Conservation (phyloP, 2,888 invertebrate genomes). For the Rhynchonema sp. region DNA sequence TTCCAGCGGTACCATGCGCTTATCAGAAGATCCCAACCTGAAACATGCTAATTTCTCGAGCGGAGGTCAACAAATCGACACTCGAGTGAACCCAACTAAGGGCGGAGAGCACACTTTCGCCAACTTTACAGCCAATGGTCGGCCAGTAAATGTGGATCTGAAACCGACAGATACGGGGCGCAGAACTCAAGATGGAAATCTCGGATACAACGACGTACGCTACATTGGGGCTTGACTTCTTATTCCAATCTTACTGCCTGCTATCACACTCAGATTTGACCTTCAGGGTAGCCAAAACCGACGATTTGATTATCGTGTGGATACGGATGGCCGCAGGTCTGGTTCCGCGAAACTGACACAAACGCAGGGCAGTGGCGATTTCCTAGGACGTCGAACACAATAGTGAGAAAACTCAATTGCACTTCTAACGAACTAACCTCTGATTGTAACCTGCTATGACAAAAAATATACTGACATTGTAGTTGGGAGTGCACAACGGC, state of each 20-base stretch:
- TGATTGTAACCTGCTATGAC: background rate
- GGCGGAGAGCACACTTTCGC: background rate
- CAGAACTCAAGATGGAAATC: too few relatives aligned
- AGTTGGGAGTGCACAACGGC: background rate
- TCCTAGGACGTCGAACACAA: too few relatives aligned
- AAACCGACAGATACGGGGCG: too few relatives aligned
- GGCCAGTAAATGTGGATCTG: too few relatives aligned
- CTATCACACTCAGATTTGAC: too few relatives aligned
- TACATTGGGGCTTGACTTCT: too few relatives aligned
- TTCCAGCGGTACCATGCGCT: background rate
- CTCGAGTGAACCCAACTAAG: background rate
- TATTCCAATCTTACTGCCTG: too few relatives aligned
- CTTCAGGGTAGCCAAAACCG: background rate
- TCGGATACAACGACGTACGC: too few relatives aligned
- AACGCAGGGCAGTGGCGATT: background rate
- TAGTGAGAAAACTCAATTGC: background rate
- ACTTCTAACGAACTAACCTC: background rate
- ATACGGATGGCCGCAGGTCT: too few relatives aligned
- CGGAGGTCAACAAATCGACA: background rate
- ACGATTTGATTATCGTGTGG: too few relatives aligned
- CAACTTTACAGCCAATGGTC: too few relatives aligned
- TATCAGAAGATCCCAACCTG: background rate
- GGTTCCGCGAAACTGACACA: too few relatives aligned
- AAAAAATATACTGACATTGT: background rate
- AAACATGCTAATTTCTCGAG: background rate